Base-by-base conservation (phyloP, 2,888 invertebrate species). In the Apodemia hepburni region DNA sequence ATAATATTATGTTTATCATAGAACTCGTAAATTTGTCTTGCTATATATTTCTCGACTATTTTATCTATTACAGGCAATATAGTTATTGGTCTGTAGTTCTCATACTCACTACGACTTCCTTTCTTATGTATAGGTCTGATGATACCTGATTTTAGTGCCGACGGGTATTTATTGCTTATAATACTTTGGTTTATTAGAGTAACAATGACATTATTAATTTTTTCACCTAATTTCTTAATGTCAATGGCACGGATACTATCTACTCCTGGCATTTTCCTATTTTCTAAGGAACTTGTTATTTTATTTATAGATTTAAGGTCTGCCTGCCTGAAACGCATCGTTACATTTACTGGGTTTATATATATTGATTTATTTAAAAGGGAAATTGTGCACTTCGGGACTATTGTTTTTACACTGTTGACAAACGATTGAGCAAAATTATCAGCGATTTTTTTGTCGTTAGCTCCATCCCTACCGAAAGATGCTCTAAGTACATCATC, bases 41-140 rank as follows among this genome's bases (percentile, higher is more conserved):
- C 4, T 29, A 29, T 29, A 6, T 29, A 29, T 29, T 29, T 29
- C 29, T 29, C 29, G 29, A 7, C 29, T 29, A 29, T 29, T 29
- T 29, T 29, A 29, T 29, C 29, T 29, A 29, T 29, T 5, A 29
- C 29, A 0, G 29, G 29, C 29, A 29, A 42, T 3, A 66, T 60
- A 11, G 63, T 64, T 0, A 66, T 66, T 5, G 66, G 64, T 29
- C 62, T 58, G 29, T 66, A 66, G 15, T 64, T 66, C 1, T 27
- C 17, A 29, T 60, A 62, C 6, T 64, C 35, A 15, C 35, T 18
- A 5, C 18, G 29, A 58, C 8, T 7, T 4, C 65, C 65, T 42
- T 51, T 60, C 62, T 65, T 63, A 59, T 64, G 33, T 18, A 70
- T 67, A 1, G 70, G 70, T 58, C 70, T 61, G 0, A 71, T 65